These are phyloP conservation scores for Chorisops tibialis DNA, from an alignment of 2,888 invertebrate species.

Conservation along the genomic window DNA sequence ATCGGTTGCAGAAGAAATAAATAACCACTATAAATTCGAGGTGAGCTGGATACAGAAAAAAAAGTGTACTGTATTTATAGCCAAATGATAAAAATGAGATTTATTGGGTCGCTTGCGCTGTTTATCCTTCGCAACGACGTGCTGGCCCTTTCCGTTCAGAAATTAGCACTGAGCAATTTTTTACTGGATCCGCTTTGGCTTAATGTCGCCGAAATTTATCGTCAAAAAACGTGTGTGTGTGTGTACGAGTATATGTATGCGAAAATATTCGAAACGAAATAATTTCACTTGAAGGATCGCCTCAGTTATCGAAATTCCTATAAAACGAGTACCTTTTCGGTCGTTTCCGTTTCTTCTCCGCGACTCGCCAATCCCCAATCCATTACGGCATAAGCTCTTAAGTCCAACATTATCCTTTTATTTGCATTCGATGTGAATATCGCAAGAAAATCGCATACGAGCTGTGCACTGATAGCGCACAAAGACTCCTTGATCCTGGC, in stretches of 20 bases:
- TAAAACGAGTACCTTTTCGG: too few relatives aligned
- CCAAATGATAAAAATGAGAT: slow-evolving; percentile 54
- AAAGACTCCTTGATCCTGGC: too few relatives aligned
- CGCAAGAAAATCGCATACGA: too few relatives aligned
- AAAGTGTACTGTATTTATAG: slow-evolving; percentile 51
- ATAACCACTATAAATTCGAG: slow-evolving; percentile 52
- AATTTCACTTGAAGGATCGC: background rate
- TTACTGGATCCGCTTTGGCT: slow-evolving; percentile 31
- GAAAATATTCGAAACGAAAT: slow-evolving; percentile 6
- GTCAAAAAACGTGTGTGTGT: slow-evolving; percentile 28
- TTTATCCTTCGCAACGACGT: slow-evolving; percentile 11
- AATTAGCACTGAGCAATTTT: slow-evolving; percentile 32
- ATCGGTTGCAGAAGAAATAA: slow-evolving; percentile 44
- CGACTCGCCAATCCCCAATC: too few relatives aligned
- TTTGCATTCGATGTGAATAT: too few relatives aligned
- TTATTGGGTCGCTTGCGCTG: slow-evolving; percentile 40
- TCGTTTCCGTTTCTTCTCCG: too few relatives aligned
- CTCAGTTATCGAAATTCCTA: too few relatives aligned
- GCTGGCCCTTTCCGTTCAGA: slow-evolving; percentile 10
- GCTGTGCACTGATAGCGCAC: too few relatives aligned
- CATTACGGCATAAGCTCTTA: too few relatives aligned
- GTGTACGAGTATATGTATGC: slow-evolving; percentile 27
- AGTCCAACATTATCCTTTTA: too few relatives aligned
- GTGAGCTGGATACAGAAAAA: slow-evolving; percentile 44
- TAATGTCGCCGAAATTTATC: slow-evolving; percentile 31